Base-by-base conservation (phyloP, 2,113 vertebrate species). In the Psephotus haematonotus region DNA sequence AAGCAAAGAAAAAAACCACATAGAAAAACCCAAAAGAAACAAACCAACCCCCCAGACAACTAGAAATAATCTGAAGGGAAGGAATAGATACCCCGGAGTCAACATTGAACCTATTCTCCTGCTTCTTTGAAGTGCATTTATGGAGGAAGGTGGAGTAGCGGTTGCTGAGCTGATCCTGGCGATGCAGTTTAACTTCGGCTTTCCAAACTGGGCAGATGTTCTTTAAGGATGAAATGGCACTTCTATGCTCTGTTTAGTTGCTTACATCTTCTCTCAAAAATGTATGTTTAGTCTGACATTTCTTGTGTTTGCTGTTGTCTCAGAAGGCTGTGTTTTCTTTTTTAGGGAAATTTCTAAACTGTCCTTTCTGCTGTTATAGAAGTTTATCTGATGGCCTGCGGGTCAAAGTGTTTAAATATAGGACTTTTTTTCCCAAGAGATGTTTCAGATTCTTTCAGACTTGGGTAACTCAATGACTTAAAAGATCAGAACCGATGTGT, bases 241-340 rank as follows among this genome's bases (percentile, higher is more conserved):
- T 91, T 84, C 72, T 81, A 3, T 13, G 13, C 62, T 88, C 68
- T 75, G 76, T 68, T 92, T 76, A 79, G 55, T 46, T 92, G 70
- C 92, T 96, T 94, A 93, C 92, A 63, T 92, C 90, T 86, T 63
- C 80, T 91, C 86, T 95, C 69, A 96, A 91, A 96, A 94, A 95
- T 89, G 95, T 93, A n/a, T 95, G 92, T 97, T 97, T 94, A 96
- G 96, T 95, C 96, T 96, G 91, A 94, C 67, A 53, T 96, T 96
- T 93, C 81, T 94, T 5, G 5, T 87, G 88, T 93, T 94, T 95
- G 62, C 80, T 92, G 92, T 93, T 88, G 77, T 95, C 83, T 72
- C 77, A 91, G 88, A 89, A 91, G 41, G 37, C 91, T 41, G 25
- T 37, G 59, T 78, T 91, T 93, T 75, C 91, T 96, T 85, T 89